Evolutionary conservation across 2,113 vertebrate genomes (phyloP).

Genomic region (Rostratula benghalensis): DNA sequence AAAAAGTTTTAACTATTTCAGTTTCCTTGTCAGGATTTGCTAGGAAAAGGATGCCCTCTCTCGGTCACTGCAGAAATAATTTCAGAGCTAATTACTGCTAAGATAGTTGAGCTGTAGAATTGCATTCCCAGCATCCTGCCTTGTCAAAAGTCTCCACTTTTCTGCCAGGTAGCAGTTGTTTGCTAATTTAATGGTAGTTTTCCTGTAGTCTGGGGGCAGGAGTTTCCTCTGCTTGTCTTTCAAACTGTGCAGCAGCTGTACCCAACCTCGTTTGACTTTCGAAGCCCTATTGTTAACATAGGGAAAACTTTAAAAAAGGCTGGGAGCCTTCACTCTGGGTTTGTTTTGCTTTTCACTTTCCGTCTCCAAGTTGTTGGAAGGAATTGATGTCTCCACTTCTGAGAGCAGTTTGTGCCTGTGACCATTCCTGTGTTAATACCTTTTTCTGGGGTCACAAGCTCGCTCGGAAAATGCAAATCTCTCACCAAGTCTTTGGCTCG

Average conservation of each 20-base stretch:
- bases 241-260: not conserved
- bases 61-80: not conserved
- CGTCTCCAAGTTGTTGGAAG: not conserved
- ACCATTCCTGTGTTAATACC: not conserved
- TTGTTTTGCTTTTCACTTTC: not conserved
- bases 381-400: not conserved
- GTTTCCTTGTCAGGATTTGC: not conserved
- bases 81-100: not conserved
- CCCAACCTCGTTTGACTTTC: not conserved
- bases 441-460: not conserved
- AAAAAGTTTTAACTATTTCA: no score
- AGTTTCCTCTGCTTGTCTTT: not conserved
- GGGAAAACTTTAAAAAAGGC: not conserved
- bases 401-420: not conserved
- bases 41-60: conserved; percentile 19
- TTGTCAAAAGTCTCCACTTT: not conserved
- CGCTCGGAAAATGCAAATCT: not conserved
- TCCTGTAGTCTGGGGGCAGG: not conserved
- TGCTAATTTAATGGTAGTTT: not conserved
- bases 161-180: not conserved
- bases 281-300: not conserved
- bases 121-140: not conserved
- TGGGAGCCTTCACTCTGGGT: not conserved
- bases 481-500: not conserved
- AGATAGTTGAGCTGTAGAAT: accelerated